phyloP scores from a whole-genome alignment of 2,888 invertebrate genomes.

The Dendrolimus pini region DNA sequence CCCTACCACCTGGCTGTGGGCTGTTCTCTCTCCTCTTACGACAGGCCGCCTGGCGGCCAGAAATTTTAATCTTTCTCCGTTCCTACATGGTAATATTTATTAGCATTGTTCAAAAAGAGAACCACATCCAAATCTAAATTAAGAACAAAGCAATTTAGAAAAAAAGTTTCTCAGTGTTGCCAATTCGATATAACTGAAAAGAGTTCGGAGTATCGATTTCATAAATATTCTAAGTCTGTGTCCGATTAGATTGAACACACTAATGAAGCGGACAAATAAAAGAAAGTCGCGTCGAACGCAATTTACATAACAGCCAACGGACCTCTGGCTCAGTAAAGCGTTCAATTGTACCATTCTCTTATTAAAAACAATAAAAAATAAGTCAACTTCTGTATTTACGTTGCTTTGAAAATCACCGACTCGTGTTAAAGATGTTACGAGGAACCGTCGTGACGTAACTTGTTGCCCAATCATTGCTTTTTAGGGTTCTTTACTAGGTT shows the following conservation, averaged over 20 bases:
- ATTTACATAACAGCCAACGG: slow-evolving; percentile 35
- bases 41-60: too few species aligned
- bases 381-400: background rate
- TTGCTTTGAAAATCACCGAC: background rate
- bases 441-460: background rate
- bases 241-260: slow-evolving; percentile 21
- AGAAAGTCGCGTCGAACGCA: slow-evolving; percentile 35
- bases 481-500: background rate
- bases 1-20: too few species aligned
- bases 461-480: background rate
- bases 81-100: too few species aligned
- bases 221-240: slow-evolving; percentile 2
- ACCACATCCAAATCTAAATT: too few species aligned
- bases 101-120: too few species aligned
- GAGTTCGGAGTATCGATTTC: background rate
- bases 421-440: background rate
- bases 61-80: too few species aligned
- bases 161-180: too few species aligned
- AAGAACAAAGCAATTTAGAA: too few species aligned
- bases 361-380: background rate
- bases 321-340: background rate
- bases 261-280: slow-evolving; percentile 34
- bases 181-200: too few species aligned
- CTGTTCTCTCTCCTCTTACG: too few species aligned
- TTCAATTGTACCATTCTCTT: background rate